Conservation (phyloP, 2,113 vertebrate species). For the Melanostigma gelatinosum region DNA sequence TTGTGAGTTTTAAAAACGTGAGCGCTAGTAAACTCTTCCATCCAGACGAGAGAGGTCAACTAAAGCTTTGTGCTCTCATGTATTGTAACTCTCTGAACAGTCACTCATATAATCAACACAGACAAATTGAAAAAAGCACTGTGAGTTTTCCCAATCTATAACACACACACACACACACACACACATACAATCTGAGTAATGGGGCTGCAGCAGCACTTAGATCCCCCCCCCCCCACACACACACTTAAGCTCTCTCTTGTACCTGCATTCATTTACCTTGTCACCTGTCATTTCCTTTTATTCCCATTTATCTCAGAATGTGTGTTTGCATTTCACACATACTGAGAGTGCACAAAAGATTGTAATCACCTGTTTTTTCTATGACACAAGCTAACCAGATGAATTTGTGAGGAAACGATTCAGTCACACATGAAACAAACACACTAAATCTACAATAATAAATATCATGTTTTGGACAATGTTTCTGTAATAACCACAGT, state of each 20-base stretch:
- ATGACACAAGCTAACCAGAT: too few species aligned
- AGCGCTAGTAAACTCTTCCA: neutral
- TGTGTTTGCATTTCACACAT: neutral
- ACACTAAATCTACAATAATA: neutral
- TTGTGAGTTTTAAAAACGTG: neutral
- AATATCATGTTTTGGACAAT: too few species aligned
- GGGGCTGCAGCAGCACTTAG: constrained; percentile 51
- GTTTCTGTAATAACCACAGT: neutral
- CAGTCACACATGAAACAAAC: neutral
- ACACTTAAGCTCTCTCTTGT: constrained; percentile 33
- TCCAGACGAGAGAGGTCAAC: neutral
- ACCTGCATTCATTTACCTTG: constrained; percentile 39
- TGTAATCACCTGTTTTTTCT: neutral
- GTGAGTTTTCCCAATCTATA: neutral
- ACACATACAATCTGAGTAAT: constrained; percentile 33
- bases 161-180: neutral
- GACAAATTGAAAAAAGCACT: neutral
- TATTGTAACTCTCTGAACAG: neutral
- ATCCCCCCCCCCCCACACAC: constrained; percentile 17
- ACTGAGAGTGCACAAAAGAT: neutral
- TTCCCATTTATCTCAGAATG: neutral
- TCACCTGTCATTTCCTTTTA: neutral
- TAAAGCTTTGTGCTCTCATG: neutral
- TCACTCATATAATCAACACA: neutral
- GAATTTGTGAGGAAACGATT: neutral